Conservation (phyloP, 2,797 vertebrate genomes). For the Taenioides sp. region DNA sequence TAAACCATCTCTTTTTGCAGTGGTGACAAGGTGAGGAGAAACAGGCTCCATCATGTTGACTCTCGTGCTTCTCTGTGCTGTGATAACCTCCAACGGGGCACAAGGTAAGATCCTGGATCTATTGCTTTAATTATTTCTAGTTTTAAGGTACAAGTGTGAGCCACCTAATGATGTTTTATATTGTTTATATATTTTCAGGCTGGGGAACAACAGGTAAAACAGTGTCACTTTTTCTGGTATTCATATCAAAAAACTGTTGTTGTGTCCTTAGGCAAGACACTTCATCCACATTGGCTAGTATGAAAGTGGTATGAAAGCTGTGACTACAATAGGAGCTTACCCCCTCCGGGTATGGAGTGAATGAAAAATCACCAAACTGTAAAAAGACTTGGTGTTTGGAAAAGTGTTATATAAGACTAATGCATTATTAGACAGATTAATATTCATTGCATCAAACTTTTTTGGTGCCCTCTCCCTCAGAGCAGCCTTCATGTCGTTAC, state of each 20-base stretch:
- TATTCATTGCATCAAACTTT: not conserved
- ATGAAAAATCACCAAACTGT: too few relatives aligned
- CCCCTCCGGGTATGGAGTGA: too few relatives aligned
- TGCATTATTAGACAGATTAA: not conserved
- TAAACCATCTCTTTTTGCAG: slow-evolving; percentile 28
- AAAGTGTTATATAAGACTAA: too few relatives aligned
- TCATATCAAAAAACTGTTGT: too few relatives aligned
- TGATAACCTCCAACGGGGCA: slow-evolving; percentile 29
- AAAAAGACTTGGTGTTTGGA: too few relatives aligned
- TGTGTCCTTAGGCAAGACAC: too few relatives aligned
- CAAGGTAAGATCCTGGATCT: slow-evolving; percentile 45
- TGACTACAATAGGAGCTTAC: too few relatives aligned
- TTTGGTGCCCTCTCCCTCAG: not conserved
- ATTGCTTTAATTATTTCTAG: not conserved
- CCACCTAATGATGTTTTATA: not conserved
- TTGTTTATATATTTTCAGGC: not conserved
- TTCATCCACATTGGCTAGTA: too few relatives aligned
- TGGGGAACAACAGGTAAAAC: slow-evolving; percentile 1
- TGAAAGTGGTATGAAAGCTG: too few relatives aligned
- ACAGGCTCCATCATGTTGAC: slow-evolving; percentile 51
- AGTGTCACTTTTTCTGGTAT: not conserved
- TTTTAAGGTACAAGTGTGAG: not conserved
- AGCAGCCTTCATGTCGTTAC: not conserved
- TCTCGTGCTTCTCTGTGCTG: slow-evolving; percentile 49
- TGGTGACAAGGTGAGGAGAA: slow-evolving; percentile 26